These are phyloP conservation scores for Centrocercus urophasianus DNA, from an alignment of 2,113 vertebrate genomes.

Conservation along the genomic window DNA sequence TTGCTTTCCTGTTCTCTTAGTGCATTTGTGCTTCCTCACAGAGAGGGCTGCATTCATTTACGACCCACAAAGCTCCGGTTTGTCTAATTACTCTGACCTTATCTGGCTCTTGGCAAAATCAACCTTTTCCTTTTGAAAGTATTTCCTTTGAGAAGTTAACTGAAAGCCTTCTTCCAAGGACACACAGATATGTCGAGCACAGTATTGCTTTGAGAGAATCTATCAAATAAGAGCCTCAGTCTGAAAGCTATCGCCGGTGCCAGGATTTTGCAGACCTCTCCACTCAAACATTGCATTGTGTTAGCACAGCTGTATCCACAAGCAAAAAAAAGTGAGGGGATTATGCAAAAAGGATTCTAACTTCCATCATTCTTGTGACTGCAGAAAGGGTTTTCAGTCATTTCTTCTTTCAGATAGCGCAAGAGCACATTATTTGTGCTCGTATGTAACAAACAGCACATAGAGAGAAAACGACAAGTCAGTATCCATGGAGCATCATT, in stretches of 20 bases:
- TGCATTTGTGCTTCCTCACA: neutral
- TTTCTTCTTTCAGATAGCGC: neutral
- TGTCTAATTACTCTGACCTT: constrained; percentile 64
- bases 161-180: constrained; percentile 73
- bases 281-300: constrained; percentile 81
- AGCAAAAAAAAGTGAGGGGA: constrained; percentile 64
- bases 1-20: constrained; percentile 34
- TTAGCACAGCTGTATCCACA: constrained; percentile 82
- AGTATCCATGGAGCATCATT: neutral
- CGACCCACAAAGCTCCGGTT: constrained; percentile 68
- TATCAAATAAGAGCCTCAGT: constrained; percentile 66
- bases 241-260: constrained; percentile 71
- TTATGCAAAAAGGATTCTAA: constrained; percentile 69
- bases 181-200: constrained; percentile 71
- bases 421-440: neutral
- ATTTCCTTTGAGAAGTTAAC: constrained; percentile 80
- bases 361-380: constrained; percentile 64
- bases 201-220: constrained; percentile 74
- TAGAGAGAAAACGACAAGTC: neutral
- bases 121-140: constrained; percentile 77
- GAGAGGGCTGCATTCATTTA: constrained; percentile 57
- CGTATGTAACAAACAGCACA: neutral
- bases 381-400: constrained; percentile 37
- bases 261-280: constrained; percentile 73
- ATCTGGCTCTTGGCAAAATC: constrained; percentile 76